Percentiles rank a stretch among this genome's conserved stretches.
Conservation (phyloP, 2,797 vertebrate species). For the Tolypeutes matacus region DNA sequence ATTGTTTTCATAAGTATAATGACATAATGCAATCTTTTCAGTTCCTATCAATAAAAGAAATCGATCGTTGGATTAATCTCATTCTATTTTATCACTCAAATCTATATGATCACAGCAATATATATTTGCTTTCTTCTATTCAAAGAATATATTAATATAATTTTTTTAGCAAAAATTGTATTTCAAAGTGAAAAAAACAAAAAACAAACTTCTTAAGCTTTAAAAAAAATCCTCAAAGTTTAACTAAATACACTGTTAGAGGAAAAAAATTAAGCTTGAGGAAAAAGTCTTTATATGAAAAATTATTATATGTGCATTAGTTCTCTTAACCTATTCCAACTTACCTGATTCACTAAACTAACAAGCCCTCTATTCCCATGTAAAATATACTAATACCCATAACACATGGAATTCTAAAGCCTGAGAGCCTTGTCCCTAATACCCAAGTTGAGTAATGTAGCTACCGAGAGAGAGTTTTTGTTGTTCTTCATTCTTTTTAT, state of each 20-base stretch:
- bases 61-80: slow-evolving; percentile 41
- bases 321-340: slow-evolving; percentile 24
- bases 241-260: slow-evolving; percentile 7
- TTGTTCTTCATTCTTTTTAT: slow-evolving; percentile 6
- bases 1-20: slow-evolving; percentile 48
- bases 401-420: slow-evolving; percentile 5
- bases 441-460: neutral
- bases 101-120: neutral
- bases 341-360: slow-evolving; percentile 25
- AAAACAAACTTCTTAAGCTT: slow-evolving; percentile 47
- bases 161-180: slow-evolving; percentile 50
- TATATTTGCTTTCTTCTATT: slow-evolving; percentile 50
- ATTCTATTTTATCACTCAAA: slow-evolving; percentile 36
- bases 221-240: slow-evolving; percentile 38
- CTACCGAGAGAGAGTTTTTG: slow-evolving; percentile 31
- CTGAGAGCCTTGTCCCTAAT: neutral
- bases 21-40: slow-evolving; percentile 34
- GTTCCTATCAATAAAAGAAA: slow-evolving; percentile 22
- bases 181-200: slow-evolving; percentile 54
- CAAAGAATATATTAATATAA: slow-evolving; percentile 8
- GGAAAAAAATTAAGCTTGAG: neutral
- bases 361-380: neutral
- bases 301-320: neutral
- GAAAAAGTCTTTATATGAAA: slow-evolving; percentile 49
- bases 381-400: slow-evolving; percentile 6